phyloP scores from a whole-genome alignment of 1,140 invertebrate genomes.

The Meloidogyne exigua region DNA sequence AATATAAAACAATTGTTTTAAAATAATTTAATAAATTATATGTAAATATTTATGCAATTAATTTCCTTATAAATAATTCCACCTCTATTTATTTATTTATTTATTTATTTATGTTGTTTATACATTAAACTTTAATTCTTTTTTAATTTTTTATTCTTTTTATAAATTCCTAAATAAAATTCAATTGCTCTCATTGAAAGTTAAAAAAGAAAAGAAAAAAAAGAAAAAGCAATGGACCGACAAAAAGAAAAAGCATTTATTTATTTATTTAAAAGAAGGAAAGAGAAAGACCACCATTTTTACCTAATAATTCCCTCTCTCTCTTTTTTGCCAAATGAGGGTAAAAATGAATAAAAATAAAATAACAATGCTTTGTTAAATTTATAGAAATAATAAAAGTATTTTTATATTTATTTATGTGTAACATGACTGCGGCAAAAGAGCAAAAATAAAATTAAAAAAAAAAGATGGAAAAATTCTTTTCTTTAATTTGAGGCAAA shows the following conservation, averaged over 20 bases:
- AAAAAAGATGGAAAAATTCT: neutral
- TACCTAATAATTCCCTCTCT: no score
- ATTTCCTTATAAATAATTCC: no score
- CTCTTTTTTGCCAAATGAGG: neutral
- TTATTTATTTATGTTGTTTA: neutral
- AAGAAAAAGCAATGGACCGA: neutral
- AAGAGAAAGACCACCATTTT: no score
- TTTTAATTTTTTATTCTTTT: neutral
- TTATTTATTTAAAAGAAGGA: no score
- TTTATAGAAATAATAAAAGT: neutral
- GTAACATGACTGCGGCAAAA: neutral
- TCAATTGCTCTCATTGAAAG: constrained; percentile 1
- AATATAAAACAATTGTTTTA: no score
- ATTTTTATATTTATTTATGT: no score
- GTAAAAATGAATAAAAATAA: neutral
- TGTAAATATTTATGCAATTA: no score
- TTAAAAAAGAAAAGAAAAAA: neutral
- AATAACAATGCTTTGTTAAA: neutral
- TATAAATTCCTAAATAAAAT: neutral
- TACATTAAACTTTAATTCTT: neutral
- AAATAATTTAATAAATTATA: no score
- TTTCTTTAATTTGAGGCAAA: neutral
- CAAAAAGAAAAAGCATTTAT: no score
- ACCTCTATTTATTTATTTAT: no score
- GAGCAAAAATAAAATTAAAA: no score